Base-by-base conservation (phyloP, 2,113 vertebrate species). In the Eublepharis macularius region DNA sequence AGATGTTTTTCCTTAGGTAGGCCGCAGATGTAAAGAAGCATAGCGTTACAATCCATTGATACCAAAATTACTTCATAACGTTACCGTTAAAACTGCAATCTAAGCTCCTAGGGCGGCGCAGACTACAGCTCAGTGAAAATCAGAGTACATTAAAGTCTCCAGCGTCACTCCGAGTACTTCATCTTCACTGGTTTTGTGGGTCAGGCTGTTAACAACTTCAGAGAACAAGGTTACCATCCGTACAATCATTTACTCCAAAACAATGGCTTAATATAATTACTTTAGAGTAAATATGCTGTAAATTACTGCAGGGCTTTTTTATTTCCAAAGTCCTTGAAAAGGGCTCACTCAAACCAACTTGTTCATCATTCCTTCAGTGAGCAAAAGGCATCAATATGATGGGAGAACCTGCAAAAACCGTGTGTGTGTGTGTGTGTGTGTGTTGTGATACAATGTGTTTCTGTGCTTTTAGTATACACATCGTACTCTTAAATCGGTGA, bases 221-320 rank as follows among this genome's bases (percentile, higher is more conserved):
- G 47, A 78, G 54, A 76, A 41, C 76, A 79, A 79, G 32, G 76
- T 85, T 63, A 72, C 68, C 60, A 68, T 72, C 66, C 54, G 19
- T 51, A 60, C 60, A 39, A 60, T 45, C 41, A 36, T 68, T 73
- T 72, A 72, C 34, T 85, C n/a, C 83, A 60, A 80, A 85, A 80
- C 69, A 79, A 49, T 83, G 72, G 81, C 68, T 73, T 85, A 60
- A 63, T 80, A 60, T 60, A 80, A 85, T 80, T 63, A 72, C 83
- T 85, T 72, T 63, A 85, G 51, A 80, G 68, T 79, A 72, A 85
- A 63, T 80, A 85, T 79, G 12, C 34, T 36, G 32, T 34, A 54
- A 47, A 60, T 79, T 63, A 51, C 66, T 26, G 76, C 76, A 41
- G 51, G 51, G 41, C 24, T 76, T 32, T 29, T 51, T 51, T 29